Percentiles rank a stretch among this genome's conserved stretches.
Evolutionary conservation across 1,140 invertebrate genomes (phyloP).

Genomic region (Diachasma alloeum): DNA sequence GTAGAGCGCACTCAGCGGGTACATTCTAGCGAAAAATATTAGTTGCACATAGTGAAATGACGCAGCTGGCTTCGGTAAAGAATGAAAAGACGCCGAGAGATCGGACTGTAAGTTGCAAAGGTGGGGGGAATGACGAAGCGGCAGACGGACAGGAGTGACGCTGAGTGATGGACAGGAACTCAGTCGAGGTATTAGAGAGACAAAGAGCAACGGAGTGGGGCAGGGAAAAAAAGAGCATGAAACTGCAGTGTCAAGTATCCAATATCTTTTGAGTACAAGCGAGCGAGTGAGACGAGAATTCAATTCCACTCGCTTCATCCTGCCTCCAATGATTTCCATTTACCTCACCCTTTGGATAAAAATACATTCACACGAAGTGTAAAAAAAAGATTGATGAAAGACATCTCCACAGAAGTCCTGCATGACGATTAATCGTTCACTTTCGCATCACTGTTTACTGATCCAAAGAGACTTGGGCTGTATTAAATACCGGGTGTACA

Average conservation of each 20-base stretch:
- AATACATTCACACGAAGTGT: not conserved
- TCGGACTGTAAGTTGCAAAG: not conserved
- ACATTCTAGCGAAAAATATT: not conserved
- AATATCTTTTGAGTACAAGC: not conserved
- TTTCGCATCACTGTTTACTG: conserved; percentile 4
- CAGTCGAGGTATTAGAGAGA: conserved; percentile 25
- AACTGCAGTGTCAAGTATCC: conserved; percentile 19
- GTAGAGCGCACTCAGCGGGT: not conserved
- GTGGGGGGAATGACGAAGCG: conserved; percentile 39
- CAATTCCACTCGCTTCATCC: not conserved
- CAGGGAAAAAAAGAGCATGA: conserved; percentile 16
- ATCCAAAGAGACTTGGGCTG: conserved; percentile 1
- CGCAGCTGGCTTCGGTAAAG: not conserved
- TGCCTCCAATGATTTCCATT: not conserved
- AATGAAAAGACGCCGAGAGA: not conserved
- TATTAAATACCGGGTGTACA: conserved; percentile 29
- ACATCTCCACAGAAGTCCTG: conserved; percentile 22
- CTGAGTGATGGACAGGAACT: conserved; percentile 57
- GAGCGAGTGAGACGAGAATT: conserved; percentile 21
- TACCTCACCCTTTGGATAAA: not conserved
- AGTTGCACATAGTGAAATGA: conserved; percentile 6
- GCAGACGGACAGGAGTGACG: conserved; percentile 46
- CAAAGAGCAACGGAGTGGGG: conserved; percentile 33
- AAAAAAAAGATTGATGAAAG: conserved; percentile 12
- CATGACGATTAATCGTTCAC: conserved; percentile 30